Percentiles rank a stretch among this genome's conserved stretches.
phyloP scores from a whole-genome alignment of 2,797 vertebrate species.

The Bradypus variegatus region DNA sequence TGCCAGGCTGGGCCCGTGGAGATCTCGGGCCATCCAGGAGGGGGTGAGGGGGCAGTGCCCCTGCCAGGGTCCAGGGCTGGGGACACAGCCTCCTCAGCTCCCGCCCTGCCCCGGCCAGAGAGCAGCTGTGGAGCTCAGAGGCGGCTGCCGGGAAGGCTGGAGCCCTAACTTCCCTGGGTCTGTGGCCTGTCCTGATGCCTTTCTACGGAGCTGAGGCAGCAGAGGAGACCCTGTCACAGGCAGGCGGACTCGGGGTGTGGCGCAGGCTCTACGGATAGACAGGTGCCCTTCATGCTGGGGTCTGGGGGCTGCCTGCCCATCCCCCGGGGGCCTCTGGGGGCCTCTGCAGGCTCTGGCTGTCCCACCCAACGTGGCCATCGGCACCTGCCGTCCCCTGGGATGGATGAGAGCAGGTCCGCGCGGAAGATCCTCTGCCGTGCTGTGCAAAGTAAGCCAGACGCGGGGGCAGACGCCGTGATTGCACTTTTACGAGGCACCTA shows the following conservation, averaged over 20 bases:
- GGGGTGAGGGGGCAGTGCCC: background rate
- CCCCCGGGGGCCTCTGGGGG: no score
- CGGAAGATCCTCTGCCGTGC: no score
- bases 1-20: no score
- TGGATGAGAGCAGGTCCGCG: no score
- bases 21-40: background rate
- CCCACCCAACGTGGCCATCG: no score
- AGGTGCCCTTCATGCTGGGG: background rate
- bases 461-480: no score
- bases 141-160: background rate
- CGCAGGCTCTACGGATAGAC: background rate
- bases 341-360: no score
- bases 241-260: rapidly evolving
- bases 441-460: no score
- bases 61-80: background rate
- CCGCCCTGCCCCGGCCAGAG: background rate
- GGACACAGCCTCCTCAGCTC: background rate
- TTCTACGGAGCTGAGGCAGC: background rate
- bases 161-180: conserved; percentile 16
- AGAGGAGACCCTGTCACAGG: background rate
- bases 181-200: background rate
- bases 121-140: background rate
- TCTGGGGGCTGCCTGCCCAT: no score
- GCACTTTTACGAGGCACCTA: no score
- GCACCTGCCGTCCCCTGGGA: no score